phyloP scores from a whole-genome alignment of 35 echinoderm and acorn worm genomes.

The Ptychodera flava region DNA sequence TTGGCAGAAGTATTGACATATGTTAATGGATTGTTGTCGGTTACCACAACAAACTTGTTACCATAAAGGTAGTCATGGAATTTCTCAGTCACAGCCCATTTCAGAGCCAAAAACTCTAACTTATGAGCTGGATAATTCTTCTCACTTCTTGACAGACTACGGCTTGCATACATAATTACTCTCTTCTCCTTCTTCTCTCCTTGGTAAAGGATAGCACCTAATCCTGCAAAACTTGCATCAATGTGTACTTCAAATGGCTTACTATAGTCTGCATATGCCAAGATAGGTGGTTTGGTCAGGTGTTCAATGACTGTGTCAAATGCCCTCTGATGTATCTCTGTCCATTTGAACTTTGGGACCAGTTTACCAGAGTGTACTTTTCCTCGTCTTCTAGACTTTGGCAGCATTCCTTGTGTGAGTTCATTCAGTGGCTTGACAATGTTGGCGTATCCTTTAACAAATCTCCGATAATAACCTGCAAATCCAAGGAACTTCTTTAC shows the following conservation, averaged over 20 bases:
- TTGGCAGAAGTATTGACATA: neutral
- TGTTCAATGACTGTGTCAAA: slow-evolving; percentile 34
- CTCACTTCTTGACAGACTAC: slow-evolving; percentile 13
- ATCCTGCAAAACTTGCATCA: slow-evolving; percentile 10
- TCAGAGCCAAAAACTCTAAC: too few species aligned
- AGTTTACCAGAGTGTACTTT: too few species aligned
- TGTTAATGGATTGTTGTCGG: too few species aligned
- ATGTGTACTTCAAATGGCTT: slow-evolving; percentile 23
- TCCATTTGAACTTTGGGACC: too few species aligned
- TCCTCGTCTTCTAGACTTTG: slow-evolving; percentile 10
- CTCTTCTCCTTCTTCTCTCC: slow-evolving; percentile 23
- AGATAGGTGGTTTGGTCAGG: slow-evolving; percentile 31
- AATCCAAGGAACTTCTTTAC: slow-evolving; percentile 52
- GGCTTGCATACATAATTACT: slow-evolving; percentile 19
- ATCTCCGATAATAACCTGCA: slow-evolving; percentile 53
- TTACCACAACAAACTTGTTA: too few species aligned
- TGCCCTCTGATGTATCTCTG: slow-evolving; percentile 11
- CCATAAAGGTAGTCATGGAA: too few species aligned
- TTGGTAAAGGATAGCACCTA: slow-evolving; percentile 46
- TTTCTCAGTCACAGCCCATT: too few species aligned
- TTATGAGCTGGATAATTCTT: too few species aligned
- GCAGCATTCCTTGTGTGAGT: slow-evolving; percentile 10
- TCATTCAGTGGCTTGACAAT: slow-evolving; percentile 50
- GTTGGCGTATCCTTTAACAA: slow-evolving; percentile 44
- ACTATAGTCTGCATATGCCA: too few species aligned